phyloP scores from a whole-genome alignment of 53 echinoderm and acorn worm genomes.

The Actinopyga echinites region DNA sequence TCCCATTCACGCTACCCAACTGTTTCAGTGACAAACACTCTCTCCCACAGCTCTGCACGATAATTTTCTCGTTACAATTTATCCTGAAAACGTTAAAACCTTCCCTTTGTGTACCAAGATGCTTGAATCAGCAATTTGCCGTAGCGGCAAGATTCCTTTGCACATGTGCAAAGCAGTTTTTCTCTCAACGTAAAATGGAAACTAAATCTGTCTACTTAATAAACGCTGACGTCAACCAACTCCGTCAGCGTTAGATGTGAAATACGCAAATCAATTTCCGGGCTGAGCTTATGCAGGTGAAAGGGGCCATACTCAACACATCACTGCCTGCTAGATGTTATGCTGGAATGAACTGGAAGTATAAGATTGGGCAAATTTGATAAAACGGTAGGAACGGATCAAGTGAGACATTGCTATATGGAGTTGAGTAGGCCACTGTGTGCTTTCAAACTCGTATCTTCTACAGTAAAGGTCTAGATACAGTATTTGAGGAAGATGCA shows the following conservation, averaged over 20 bases:
- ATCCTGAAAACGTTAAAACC: not conserved
- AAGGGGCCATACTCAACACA: not conserved
- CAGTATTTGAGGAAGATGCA: too few relatives aligned
- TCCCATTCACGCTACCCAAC: too few relatives aligned
- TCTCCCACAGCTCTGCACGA: too few relatives aligned
- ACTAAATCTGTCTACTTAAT: conserved; percentile 30
- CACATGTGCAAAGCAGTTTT: not conserved
- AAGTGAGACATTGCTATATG: too few relatives aligned
- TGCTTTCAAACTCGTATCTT: too few relatives aligned
- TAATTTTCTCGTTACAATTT: conserved; percentile 12
- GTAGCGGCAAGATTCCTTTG: not conserved
- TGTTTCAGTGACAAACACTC: too few relatives aligned
- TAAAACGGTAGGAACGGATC: too few relatives aligned
- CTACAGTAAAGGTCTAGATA: too few relatives aligned
- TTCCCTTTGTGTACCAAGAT: not conserved
- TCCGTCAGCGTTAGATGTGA: not conserved
- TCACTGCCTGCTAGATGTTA: not conserved
- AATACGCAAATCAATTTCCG: conserved; percentile 38
- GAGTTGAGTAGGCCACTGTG: too few relatives aligned
- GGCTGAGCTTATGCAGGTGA: conserved; percentile 13
- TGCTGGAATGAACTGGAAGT: not conserved
- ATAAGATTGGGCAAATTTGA: not conserved
- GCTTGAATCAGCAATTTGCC: not conserved
- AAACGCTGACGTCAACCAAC: conserved; percentile 26
- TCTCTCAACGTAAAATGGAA: not conserved